Conservation (phyloP, 2,888 invertebrate genomes). For the Melanostoma mellinum region DNA sequence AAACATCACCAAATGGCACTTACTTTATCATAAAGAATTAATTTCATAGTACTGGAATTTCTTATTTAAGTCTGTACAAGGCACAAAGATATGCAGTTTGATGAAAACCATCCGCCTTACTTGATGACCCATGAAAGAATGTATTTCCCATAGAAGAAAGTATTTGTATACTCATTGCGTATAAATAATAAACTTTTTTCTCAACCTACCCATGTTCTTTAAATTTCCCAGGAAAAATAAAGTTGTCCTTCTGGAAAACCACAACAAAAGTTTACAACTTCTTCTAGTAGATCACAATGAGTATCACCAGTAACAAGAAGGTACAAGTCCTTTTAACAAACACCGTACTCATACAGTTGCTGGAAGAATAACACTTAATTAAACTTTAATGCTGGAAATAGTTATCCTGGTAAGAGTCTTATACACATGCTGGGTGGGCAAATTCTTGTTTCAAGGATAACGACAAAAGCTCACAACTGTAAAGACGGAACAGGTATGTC, state of each 20-base stretch:
- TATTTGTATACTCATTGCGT: too few species aligned
- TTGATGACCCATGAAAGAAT: too few species aligned
- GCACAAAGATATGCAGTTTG: too few species aligned
- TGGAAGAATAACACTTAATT: slow-evolving; percentile 62
- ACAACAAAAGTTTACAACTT: slow-evolving; percentile 30
- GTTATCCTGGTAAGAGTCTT: slow-evolving; percentile 41
- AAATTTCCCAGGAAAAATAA: slow-evolving; percentile 26
- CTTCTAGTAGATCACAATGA: slow-evolving; percentile 14
- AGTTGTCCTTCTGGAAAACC: slow-evolving; percentile 45
- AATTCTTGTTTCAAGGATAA: not conserved
- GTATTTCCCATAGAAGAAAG: too few species aligned
- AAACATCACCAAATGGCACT: too few species aligned
- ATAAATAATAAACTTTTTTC: not conserved
- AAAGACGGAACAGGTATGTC: slow-evolving; percentile 29
- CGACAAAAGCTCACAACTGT: slow-evolving; percentile 34
- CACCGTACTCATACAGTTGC: slow-evolving; percentile 12
- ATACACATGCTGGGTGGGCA: slow-evolving; percentile 4
- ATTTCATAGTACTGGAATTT: too few species aligned
- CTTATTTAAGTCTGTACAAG: too few species aligned
- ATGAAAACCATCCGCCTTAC: too few species aligned
- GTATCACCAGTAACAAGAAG: slow-evolving; percentile 3
- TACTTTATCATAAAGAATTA: too few species aligned
- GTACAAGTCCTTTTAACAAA: not conserved
- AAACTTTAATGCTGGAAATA: slow-evolving; percentile 57
- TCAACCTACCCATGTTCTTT: slow-evolving; percentile 25